Percentiles rank a stretch among this genome's conserved stretches.
These are phyloP conservation scores for Sclerurus mexicanus DNA, from an alignment of 2,113 vertebrate genomes.

Conservation along the genomic window DNA sequence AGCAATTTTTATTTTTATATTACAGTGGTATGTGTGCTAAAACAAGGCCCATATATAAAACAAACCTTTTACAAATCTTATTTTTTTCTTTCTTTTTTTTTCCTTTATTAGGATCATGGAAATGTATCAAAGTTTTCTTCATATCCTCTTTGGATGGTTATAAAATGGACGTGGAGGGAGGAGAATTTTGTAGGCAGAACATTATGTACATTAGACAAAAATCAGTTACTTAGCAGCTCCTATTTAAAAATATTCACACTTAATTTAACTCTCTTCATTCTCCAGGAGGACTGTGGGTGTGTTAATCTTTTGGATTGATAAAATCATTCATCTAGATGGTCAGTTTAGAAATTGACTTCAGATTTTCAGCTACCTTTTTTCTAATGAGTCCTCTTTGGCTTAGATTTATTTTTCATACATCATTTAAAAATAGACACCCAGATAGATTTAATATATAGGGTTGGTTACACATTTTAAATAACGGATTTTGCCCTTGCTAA, in stretches of 20 bases:
- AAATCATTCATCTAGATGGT: not conserved
- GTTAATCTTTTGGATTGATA: not conserved
- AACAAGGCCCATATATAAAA: not conserved
- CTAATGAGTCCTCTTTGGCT: not conserved
- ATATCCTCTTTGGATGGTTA: not conserved
- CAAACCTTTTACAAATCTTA: not conserved
- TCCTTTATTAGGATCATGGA: not conserved
- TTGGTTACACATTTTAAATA: not conserved
- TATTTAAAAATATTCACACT: constrained; percentile 35
- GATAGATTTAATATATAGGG: not conserved
- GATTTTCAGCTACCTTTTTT: not conserved
- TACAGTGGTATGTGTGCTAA: not conserved
- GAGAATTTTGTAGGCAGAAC: constrained; percentile 23
- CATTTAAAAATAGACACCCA: not conserved
- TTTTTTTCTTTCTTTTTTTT: not conserved
- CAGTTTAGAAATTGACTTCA: not conserved
- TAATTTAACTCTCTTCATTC: constrained; percentile 30
- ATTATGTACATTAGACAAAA: not conserved
- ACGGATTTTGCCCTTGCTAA: not conserved
- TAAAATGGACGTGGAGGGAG: not conserved
- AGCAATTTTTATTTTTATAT: constrained; percentile 29
- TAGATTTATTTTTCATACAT: not conserved
- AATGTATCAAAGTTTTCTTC: not conserved
- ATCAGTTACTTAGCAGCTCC: not conserved
- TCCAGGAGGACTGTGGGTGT: not conserved